A percentile compares a stretch with the other conserved stretches of the same genome.
Evolutionary conservation across 1,140 invertebrate species (phyloP).

Genomic region (Drosophila carrolli): DNA sequence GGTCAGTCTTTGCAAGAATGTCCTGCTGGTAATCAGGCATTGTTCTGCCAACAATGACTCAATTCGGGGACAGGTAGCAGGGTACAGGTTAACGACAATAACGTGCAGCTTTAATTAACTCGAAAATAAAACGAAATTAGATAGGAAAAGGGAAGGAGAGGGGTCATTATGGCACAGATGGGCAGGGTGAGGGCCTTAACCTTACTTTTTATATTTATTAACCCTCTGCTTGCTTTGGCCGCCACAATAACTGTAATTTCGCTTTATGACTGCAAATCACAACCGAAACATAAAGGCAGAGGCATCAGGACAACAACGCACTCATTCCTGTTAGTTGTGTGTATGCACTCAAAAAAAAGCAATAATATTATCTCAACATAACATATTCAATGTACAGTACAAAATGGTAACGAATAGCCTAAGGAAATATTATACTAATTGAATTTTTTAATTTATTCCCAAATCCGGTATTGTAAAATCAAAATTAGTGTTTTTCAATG

Average conservation of each 20-base stretch:
- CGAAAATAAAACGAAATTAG: slow-evolving; percentile 78
- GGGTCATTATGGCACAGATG: slow-evolving; percentile 42
- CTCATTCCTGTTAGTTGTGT: slow-evolving; percentile 36
- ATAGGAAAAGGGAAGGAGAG: slow-evolving; percentile 1
- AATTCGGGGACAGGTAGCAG: slow-evolving; percentile 38
- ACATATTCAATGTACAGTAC: too few species aligned
- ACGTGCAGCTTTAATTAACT: slow-evolving; percentile 80
- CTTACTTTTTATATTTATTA: slow-evolving; percentile 82
- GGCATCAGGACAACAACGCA: slow-evolving; percentile 35
- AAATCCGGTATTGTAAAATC: too few species aligned
- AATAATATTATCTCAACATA: neutral
- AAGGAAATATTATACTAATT: too few species aligned
- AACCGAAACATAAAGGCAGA: slow-evolving; percentile 76
- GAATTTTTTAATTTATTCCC: neutral
- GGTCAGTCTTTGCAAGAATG: slow-evolving; percentile 1
- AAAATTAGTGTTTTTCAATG: too few species aligned
- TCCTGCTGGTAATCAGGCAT: slow-evolving; percentile 41
- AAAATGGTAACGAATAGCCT: too few species aligned
- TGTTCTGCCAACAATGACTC: slow-evolving; percentile 48
- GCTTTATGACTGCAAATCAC: slow-evolving; percentile 83
- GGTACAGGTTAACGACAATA: slow-evolving; percentile 62
- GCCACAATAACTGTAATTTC: slow-evolving; percentile 81
- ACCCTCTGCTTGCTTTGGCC: slow-evolving; percentile 58
- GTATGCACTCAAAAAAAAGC: slow-evolving; percentile 1
- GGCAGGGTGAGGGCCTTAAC: slow-evolving; percentile 26